Base-by-base conservation (phyloP, 2,113 vertebrate genomes). In the Poecile atricapillus region DNA sequence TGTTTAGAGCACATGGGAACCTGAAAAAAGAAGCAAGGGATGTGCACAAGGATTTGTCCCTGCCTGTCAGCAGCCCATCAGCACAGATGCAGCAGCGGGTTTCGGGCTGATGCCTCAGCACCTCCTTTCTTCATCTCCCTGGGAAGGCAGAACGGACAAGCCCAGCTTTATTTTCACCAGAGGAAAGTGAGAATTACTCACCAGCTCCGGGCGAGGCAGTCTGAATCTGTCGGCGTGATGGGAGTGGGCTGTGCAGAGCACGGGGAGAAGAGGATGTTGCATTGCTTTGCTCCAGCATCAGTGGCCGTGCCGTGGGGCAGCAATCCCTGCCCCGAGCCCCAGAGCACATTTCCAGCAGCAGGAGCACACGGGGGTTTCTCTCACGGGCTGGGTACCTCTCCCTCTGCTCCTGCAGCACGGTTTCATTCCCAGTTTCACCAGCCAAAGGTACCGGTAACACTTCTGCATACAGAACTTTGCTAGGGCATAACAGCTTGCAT, bases 181-280 rank as follows among this genome's bases (percentile, higher is more conserved):
- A 52, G 35, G 43, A 53, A 92, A 75, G 91, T 91, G 93, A 94
- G 94, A 97, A 94, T 94, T 94, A 79, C 81, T 91, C 73, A 83
- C 55, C 1, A 43, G 83, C 59, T 10, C 78, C 2, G 39, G 4
- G 2, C 2, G 1, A 73, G 35, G 80, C 76, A 9, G 35, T 41
- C 91, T 76, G 74, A 20, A 6, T 95, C 33, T 58, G 55, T 46
- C 0, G 0, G 22, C 1, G 0, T 79, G 80, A 64, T 13, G 56
- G 65, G 69, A 81, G 59, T 73, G 47, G 53, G 82, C 23, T 95
- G 5, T 6, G 43, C 27, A 39, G 53, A 78, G 2, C 22, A 4
- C 30, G 33, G 39, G 37, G 37, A 80, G 63, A 77, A 47, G 30
- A 7, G 24, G 22, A 43, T 5, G 2, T 62, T 3, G 5, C 30